Conservation (phyloP, 2,797 vertebrate genomes). For the Peromyscus eremicus region DNA sequence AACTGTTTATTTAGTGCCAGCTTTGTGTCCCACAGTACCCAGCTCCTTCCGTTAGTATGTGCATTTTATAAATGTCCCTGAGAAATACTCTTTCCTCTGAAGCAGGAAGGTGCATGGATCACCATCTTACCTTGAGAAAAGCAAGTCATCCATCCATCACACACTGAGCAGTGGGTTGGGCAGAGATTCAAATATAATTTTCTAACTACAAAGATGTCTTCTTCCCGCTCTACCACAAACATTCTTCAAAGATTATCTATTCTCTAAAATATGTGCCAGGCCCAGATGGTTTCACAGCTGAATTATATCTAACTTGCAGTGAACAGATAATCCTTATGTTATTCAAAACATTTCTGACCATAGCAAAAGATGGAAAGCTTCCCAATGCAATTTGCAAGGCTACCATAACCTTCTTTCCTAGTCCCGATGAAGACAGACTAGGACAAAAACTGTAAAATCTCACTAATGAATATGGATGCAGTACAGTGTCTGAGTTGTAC, state of each 20-base stretch:
- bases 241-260: conserved; percentile 77
- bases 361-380: conserved; percentile 82
- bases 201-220: conserved; percentile 69
- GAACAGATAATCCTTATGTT: conserved; percentile 83
- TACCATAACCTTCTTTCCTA: conserved; percentile 79
- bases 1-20: not conserved
- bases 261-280: conserved; percentile 82
- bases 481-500: not conserved
- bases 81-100: conserved; percentile 23
- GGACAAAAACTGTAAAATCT: conserved; percentile 38
- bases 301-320: conserved; percentile 81
- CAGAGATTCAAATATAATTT: conserved; percentile 61
- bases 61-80: conserved; percentile 34
- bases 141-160: conserved; percentile 28
- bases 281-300: conserved; percentile 84
- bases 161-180: conserved; percentile 35
- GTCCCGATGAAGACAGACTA: conserved; percentile 34
- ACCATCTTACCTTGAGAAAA: conserved; percentile 43
- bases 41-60: not conserved
- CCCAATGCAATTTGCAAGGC: conserved; percentile 82
- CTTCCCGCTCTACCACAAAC: conserved; percentile 72
- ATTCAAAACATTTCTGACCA: conserved; percentile 84
- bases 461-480: conserved; percentile 47
- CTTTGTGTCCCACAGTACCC: not conserved
- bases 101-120: not conserved